Evolutionary conservation across 2,888 invertebrate genomes (phyloP), one percentile per base, ranked within the genome.

Genomic region (Calliphora vomitoria): DNA sequence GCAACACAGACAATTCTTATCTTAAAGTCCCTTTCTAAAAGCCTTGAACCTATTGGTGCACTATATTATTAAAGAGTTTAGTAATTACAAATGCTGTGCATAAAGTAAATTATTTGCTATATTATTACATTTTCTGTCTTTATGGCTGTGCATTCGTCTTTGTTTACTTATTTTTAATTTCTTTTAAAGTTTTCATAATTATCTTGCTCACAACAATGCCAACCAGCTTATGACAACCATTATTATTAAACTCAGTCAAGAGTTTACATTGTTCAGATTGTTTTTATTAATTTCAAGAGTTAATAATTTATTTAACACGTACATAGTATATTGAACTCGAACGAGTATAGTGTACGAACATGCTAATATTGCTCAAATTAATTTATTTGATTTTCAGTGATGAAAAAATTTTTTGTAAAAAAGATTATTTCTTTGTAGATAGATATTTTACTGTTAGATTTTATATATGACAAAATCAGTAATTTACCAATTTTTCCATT

Each of bases 21-120:
- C 38, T 58, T 47, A 25, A 41, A 79, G 41, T 80, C 64, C 75
- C 83, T 76, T 80, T 86, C 83, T 83, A 86, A 86, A 83, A 82
- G 47, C 75, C 83, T 80, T 83, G 78, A 78, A 78, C 53, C 44
- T 44, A 74, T 15, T 44, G 0, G 8, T 74, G 15, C 58, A 74
- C 58, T 58, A 38, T 25, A 44, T 25, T 44, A 44, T 66, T 25
- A 15, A 25, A 66, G 66, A 20, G 66, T 44, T 25, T 13, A 41
- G 3, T 8, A 20, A 35, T 60, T 60, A 35, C 41, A 66, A 66
- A 44, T 38, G 20, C 8, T 66, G 44, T 66, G 18, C 18, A 18
- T 66, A 41, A n/a, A 64, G 8, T 38, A 10, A 10, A 38, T 64
- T 64, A 15, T 15, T 35, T 38, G 10, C 44, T 25, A 66, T 15